phyloP scores from a whole-genome alignment of 2,888 invertebrate genomes.

The Steinernema carpocapsae region DNA sequence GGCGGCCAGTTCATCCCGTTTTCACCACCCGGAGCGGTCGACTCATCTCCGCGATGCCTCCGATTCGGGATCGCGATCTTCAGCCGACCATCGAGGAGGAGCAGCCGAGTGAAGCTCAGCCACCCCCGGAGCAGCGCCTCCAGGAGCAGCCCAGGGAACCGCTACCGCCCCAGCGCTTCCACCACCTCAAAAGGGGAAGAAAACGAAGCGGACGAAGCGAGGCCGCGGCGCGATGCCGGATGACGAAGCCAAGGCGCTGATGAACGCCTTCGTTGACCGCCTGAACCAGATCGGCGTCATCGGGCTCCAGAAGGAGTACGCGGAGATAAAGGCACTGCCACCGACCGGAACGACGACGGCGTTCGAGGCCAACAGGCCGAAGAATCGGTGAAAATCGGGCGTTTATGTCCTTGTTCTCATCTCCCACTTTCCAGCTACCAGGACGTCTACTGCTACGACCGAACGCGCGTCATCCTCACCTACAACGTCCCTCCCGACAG shows the following conservation, averaged over 20 bases:
- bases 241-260: conserved; percentile 14
- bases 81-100: too few species aligned
- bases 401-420: not conserved
- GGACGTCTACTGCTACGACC: conserved; percentile 37
- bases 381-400: conserved; percentile 15
- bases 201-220: not conserved
- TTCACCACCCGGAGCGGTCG: too few species aligned
- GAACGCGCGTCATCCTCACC: not conserved
- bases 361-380: conserved; percentile 30
- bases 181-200: too few species aligned
- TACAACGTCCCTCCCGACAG: conserved; percentile 20
- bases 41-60: too few species aligned
- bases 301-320: conserved; percentile 37
- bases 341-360: not conserved
- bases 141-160: too few species aligned
- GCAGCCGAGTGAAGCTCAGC: too few species aligned
- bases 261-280: conserved; percentile 36
- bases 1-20: too few species aligned
- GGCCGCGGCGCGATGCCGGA: conserved; percentile 17
- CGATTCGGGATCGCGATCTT: too few species aligned
- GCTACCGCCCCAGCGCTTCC: too few species aligned
- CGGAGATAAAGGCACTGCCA: conserved; percentile 36
- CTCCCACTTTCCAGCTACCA: not conserved
- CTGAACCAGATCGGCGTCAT: not conserved
- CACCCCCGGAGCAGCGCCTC: too few species aligned